Evolutionary conservation across 2,113 vertebrate genomes (phyloP), one percentile per base, ranked within the genome.

Genomic region (Carassius auratus): DNA sequence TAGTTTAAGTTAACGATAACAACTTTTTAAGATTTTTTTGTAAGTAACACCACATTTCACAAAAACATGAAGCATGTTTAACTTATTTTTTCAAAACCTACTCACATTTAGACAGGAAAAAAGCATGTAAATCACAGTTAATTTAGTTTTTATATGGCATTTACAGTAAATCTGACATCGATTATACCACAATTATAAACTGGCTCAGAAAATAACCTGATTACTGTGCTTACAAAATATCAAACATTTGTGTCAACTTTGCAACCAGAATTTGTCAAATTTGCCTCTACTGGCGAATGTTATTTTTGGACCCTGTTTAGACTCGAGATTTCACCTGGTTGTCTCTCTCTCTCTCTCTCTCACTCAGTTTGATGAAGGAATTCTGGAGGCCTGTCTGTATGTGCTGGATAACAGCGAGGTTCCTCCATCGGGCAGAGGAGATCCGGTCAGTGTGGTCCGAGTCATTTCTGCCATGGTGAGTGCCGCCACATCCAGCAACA

Each of bases 401-500:
- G 87, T 97, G 80, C 91, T 98, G 93, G 97, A 97, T 76, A 96
- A 95, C 78, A 96, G 96, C 2, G 94, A 96, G 23, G 94, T 96
- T 90, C 93, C 94, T 0, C 93, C 95, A 0, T 91, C 95, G 26
- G 96, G 96, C 3, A 93, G 94, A 7, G 91, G 94, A 26, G 95
- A 98, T 90, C 84, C 97, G 0, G 89, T 98, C 89, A 97, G 91
- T 61, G 95, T 98, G 73, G 95, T 96, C 59, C 92, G 97, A 10
- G 96, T 96, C 75, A 84, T 98, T 88, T 97, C 97, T 17, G 97
- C 97, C 84, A 95, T 97, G 96, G 97, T 97, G 88, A 93, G 94
- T 75, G 6, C 21, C 10, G 13, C 50, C 50, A 52, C 12, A 52
- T 52, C 13, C 13, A 52, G 50, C 12, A 52, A 52, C 3, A 52